These are phyloP conservation scores for Hedya salicella DNA, from an alignment of 2,888 invertebrate genomes.

Conservation along the genomic window DNA sequence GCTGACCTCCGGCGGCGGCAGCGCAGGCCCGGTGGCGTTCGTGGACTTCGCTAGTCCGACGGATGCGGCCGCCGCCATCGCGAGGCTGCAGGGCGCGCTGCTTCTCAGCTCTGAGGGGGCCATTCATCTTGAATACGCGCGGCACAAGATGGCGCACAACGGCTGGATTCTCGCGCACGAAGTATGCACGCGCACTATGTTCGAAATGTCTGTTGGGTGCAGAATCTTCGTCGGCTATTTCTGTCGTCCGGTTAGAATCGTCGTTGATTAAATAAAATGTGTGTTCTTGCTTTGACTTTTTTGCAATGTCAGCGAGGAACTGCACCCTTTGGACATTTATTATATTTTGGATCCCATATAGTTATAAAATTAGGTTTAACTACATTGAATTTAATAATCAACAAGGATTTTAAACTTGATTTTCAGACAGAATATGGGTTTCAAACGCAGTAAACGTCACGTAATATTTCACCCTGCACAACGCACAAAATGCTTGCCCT, in stretches of 20 bases:
- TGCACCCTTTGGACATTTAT: conserved; percentile 22
- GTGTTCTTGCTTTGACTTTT: neutral
- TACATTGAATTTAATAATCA: neutral
- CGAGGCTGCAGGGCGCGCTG: conserved; percentile 97
- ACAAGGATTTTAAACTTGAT: conserved; percentile 1
- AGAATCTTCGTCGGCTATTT: conserved; percentile 33
- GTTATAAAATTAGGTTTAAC: conserved; percentile 5
- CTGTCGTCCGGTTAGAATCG: neutral
- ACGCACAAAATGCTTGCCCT: conserved; percentile 61
- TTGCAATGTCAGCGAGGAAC: conserved; percentile 1
- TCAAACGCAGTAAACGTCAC: conserved; percentile 54
- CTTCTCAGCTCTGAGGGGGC: conserved; percentile 98
- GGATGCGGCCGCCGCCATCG: conserved; percentile 96
- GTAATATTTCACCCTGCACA: conserved; percentile 74
- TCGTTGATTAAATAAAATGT: neutral
- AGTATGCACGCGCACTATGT: conserved; percentile 79
- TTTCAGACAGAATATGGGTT: conserved; percentile 49
- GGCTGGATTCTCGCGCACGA: conserved; percentile 85
- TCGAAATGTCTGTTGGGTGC: conserved; percentile 43
- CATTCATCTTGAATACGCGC: conserved; percentile 99
- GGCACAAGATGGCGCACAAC: conserved; percentile 97
- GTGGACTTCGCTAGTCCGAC: conserved; percentile 98
- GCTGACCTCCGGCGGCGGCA: conserved; percentile 88
- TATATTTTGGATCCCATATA: conserved; percentile 48
- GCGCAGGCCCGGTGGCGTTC: conserved; percentile 95